Percentiles rank a stretch among this genome's conserved stretches.
phyloP scores from a whole-genome alignment of 2,888 invertebrate species.

The Eremobia ochroleuca region DNA sequence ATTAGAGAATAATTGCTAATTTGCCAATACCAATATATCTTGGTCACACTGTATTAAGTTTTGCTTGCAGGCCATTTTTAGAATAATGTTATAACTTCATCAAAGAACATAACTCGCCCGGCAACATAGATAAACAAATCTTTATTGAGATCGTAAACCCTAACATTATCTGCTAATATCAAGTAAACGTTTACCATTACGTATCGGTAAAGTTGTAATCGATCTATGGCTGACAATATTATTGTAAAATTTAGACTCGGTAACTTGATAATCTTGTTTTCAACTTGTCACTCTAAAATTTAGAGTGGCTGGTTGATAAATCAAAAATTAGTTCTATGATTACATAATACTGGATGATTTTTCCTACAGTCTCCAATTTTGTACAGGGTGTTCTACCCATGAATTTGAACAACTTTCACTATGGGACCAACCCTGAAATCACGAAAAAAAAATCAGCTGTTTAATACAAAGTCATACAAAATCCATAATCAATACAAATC shows the following conservation, averaged over 20 bases:
- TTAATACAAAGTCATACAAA: too few relatives aligned
- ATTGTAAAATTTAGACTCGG: slow-evolving; percentile 1
- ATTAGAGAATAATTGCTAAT: not conserved
- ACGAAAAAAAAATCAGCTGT: too few relatives aligned
- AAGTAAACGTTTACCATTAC: slow-evolving; percentile 26
- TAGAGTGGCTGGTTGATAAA: not conserved
- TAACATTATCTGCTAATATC: slow-evolving; percentile 28
- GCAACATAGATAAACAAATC: slow-evolving; percentile 14
- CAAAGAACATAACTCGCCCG: not conserved
- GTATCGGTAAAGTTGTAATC: slow-evolving; percentile 26
- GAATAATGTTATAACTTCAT: not conserved
- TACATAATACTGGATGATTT: too few relatives aligned
- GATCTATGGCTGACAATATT: not conserved
- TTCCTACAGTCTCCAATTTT: too few relatives aligned
- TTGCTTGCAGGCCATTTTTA: too few relatives aligned
- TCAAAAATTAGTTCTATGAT: not conserved
- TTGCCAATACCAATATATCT: not conserved
- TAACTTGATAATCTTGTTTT: not conserved
- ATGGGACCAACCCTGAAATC: too few relatives aligned
- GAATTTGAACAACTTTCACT: too few relatives aligned
- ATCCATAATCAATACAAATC: too few relatives aligned
- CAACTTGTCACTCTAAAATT: not conserved
- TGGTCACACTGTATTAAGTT: not conserved
- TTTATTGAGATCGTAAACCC: slow-evolving; percentile 31
- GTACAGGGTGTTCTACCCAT: too few relatives aligned